phyloP scores from a whole-genome alignment of 2,113 vertebrate species.

The Diphyllodes magnificus region DNA sequence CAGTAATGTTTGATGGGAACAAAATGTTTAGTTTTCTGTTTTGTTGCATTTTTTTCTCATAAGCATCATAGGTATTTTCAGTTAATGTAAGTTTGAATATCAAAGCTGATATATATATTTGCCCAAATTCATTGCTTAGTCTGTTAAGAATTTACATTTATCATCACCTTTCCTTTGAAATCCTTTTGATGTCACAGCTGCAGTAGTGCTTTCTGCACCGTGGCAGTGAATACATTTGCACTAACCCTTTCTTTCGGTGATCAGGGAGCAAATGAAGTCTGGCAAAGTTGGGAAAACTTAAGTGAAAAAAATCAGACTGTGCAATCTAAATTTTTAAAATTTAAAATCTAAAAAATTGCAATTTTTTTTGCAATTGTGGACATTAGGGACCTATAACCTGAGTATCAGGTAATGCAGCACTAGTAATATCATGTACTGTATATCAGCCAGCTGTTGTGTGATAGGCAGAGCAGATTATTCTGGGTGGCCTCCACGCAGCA shows the following conservation, averaged over 20 bases:
- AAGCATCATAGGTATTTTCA: background rate
- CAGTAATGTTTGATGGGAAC: background rate
- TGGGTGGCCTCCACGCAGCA: background rate
- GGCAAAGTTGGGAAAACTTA: background rate
- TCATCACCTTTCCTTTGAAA: background rate
- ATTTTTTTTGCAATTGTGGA: background rate
- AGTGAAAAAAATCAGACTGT: background rate
- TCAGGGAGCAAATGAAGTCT: background rate
- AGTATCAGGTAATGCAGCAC: background rate
- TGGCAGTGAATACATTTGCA: background rate
- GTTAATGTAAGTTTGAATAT: background rate
- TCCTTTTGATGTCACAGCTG: background rate
- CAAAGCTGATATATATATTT: background rate
- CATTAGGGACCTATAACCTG: background rate
- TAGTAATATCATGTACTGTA: accelerated
- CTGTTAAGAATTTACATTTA: background rate
- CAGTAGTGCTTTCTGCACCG: background rate
- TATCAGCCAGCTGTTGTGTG: background rate
- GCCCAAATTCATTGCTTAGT: background rate
- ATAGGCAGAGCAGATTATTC: background rate
- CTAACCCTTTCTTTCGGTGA: background rate
- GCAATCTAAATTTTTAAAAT: background rate
- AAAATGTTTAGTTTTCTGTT: background rate
- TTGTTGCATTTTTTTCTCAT: background rate
- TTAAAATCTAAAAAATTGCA: too few species aligned